Evolutionary conservation across 2,113 vertebrate genomes (phyloP).

Genomic region (Lichenostomus cassidix): DNA sequence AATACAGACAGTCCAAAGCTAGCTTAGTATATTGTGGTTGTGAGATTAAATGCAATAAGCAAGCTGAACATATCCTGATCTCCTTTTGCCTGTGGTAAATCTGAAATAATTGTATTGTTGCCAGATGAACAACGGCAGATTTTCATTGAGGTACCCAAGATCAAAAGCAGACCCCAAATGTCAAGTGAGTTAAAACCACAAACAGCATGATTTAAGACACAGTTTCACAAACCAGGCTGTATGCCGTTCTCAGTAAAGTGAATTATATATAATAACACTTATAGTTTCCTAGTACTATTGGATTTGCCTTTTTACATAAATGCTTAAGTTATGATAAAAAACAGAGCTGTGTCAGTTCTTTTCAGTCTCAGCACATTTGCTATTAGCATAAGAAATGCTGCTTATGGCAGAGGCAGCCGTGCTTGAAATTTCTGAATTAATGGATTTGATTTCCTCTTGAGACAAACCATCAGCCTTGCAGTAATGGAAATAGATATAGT

Average conservation of each 20-base stretch:
- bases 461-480: slow-evolving; percentile 83
- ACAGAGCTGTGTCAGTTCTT: slow-evolving; percentile 74
- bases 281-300: slow-evolving; percentile 74
- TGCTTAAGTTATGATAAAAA: slow-evolving; percentile 80
- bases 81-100: not conserved
- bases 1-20: not conserved
- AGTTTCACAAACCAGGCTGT: slow-evolving; percentile 50
- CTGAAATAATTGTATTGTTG: not conserved
- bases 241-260: slow-evolving; percentile 67
- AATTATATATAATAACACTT: slow-evolving; percentile 78
- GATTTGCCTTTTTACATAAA: slow-evolving; percentile 79
- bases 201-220: slow-evolving; percentile 58
- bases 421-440: slow-evolving; percentile 88
- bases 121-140: slow-evolving; percentile 5
- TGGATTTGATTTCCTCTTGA: slow-evolving; percentile 85
- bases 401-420: slow-evolving; percentile 79
- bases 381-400: slow-evolving; percentile 84
- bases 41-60: not conserved
- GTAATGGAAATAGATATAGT: slow-evolving; percentile 85
- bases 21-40: not conserved
- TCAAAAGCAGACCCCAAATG: slow-evolving; percentile 21
- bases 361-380: slow-evolving; percentile 76
- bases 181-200: slow-evolving; percentile 39
- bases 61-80: not conserved
- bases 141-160: not conserved